Percentiles rank a stretch among this genome's conserved stretches.
Conservation (phyloP, 2,888 invertebrate species). For the Agonopterix arenella region DNA sequence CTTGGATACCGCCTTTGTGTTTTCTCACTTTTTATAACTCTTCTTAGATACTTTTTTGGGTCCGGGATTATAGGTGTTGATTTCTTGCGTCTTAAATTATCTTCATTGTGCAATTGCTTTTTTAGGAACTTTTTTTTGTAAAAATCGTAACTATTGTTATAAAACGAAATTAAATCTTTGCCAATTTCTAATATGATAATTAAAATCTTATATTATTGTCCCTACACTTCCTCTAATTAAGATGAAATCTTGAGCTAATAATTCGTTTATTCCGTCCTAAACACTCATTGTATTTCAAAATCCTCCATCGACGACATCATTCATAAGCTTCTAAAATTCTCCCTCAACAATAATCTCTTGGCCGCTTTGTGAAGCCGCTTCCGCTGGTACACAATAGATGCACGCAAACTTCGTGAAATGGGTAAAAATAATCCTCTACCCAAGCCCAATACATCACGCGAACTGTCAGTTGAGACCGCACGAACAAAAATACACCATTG, state of each 20-base stretch:
- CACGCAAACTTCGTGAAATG: conserved; percentile 74
- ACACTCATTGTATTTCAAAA: conserved; percentile 48
- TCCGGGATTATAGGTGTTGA: not conserved
- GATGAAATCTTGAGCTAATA: conserved; percentile 1
- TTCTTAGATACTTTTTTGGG: conserved; percentile 7
- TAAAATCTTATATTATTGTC: too few species aligned
- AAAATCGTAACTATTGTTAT: too few species aligned
- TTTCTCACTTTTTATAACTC: conserved; percentile 13
- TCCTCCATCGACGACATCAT: conserved; percentile 34
- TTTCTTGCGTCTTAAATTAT: too few species aligned
- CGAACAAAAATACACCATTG: conserved; percentile 74
- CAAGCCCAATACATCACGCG: conserved; percentile 71
- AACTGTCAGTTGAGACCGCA: conserved; percentile 73
- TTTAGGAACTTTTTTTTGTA: too few species aligned
- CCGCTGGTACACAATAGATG: conserved; percentile 66
- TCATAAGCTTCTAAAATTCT: conserved; percentile 47
- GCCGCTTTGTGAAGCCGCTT: conserved; percentile 68
- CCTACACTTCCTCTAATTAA: not conserved
- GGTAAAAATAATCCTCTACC: conserved; percentile 73
- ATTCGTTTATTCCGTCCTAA: not conserved
- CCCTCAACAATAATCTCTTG: conserved; percentile 57
- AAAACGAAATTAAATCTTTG: too few species aligned
- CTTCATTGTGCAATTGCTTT: too few species aligned
- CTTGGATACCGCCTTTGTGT: conserved; percentile 18
- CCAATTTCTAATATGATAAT: too few species aligned